These are phyloP conservation scores for Hippocampus kuda DNA, from an alignment of 2,797 vertebrate genomes.

Conservation along the genomic window DNA sequence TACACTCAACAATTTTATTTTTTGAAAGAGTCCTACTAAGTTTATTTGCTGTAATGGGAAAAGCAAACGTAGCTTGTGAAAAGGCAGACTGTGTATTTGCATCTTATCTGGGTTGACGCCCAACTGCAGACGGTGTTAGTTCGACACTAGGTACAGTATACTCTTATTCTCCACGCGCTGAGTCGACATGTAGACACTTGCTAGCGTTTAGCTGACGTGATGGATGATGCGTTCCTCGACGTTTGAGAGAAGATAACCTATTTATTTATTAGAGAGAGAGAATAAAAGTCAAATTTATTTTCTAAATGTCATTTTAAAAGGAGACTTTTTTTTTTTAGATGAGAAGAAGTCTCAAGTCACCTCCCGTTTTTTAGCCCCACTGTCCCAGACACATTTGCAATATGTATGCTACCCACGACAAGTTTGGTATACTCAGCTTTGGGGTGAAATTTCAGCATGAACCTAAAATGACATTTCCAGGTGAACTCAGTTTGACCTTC, in stretches of 20 bases:
- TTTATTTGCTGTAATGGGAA: constrained; percentile 15
- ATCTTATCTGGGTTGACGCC: constrained; percentile 36
- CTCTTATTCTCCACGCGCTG: constrained; percentile 43
- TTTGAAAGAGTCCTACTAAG: constrained; percentile 21
- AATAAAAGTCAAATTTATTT: constrained; percentile 64
- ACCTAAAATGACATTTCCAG: no score
- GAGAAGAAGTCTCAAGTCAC: constrained; percentile 16
- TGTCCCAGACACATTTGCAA: neutral
- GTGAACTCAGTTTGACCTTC: no score
- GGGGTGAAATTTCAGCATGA: neutral
- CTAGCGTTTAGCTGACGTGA: constrained; percentile 55
- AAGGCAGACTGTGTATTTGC: constrained; percentile 44
- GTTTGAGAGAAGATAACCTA: constrained; percentile 56
- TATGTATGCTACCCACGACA: neutral
- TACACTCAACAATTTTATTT: neutral
- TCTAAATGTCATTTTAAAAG: constrained; percentile 56
- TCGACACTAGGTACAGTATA: constrained; percentile 34
- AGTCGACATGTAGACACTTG: constrained; percentile 26
- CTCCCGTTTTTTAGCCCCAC: neutral
- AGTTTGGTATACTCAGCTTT: neutral
- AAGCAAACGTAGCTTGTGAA: constrained; percentile 1
- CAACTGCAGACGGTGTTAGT: constrained; percentile 45
- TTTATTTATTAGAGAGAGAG: constrained; percentile 67
- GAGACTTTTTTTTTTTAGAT: constrained; percentile 46
- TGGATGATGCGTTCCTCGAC: constrained; percentile 50